Conservation (phyloP, 2,113 vertebrate genomes). For the Phylloscopus trochiloides region DNA sequence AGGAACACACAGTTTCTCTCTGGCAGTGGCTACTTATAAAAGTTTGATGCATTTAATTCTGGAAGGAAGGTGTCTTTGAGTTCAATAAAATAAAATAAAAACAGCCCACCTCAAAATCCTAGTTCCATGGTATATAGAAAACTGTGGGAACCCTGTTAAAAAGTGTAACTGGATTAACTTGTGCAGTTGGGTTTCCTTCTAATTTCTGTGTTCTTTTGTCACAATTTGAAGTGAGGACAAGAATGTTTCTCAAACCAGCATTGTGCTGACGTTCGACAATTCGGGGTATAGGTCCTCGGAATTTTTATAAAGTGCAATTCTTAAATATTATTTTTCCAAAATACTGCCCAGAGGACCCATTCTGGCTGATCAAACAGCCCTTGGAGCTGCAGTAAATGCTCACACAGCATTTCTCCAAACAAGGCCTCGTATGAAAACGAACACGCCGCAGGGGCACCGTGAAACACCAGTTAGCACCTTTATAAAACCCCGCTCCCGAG, state of each 20-base stretch:
- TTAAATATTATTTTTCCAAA: constrained; percentile 51
- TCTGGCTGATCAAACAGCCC: constrained; percentile 41
- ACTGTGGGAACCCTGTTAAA: background rate
- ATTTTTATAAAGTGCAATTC: constrained; percentile 54
- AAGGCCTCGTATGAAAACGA: constrained; percentile 22
- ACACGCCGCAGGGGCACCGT: constrained; percentile 24
- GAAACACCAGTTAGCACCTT: constrained; percentile 61
- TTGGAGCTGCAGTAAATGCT: constrained; percentile 42
- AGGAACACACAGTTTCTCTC: background rate
- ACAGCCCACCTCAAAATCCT: background rate
- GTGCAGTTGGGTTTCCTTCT: background rate
- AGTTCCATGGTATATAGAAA: background rate
- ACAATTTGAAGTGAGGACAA: background rate
- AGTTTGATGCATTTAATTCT: background rate
- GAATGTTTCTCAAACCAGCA: background rate
- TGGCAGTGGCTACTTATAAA: background rate
- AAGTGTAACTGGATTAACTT: background rate
- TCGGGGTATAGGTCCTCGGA: background rate
- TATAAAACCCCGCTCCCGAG: constrained; percentile 52
- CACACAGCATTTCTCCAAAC: constrained; percentile 41
- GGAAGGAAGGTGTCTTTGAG: background rate
- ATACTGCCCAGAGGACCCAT: constrained; percentile 36
- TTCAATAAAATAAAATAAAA: background rate
- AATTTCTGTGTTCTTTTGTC: background rate
- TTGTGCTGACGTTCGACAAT: background rate